phyloP scores from a whole-genome alignment of 2,113 vertebrate genomes.

The Melanocharis versteri region DNA sequence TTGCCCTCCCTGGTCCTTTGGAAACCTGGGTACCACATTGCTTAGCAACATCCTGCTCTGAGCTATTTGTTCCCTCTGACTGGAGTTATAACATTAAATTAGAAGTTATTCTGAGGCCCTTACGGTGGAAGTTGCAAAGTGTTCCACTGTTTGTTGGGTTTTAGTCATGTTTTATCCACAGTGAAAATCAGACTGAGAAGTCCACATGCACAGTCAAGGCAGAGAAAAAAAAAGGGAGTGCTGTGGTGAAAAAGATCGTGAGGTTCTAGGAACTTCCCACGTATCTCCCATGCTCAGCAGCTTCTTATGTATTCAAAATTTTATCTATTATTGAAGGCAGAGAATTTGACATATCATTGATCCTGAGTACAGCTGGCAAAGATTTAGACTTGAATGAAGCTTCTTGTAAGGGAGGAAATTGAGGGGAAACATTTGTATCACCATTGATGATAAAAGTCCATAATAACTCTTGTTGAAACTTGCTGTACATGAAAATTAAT shows the following conservation, averaged over 20 bases:
- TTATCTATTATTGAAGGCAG: constrained; percentile 1
- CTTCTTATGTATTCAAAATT: constrained; percentile 1
- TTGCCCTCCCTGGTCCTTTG: background rate
- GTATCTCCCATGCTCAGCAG: background rate
- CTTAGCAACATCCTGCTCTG: background rate
- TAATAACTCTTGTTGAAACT: constrained; percentile 9
- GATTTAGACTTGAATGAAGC: background rate
- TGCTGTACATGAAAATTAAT: constrained; percentile 18
- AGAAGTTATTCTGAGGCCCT: background rate
- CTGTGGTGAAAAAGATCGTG: background rate
- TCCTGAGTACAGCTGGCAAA: background rate
- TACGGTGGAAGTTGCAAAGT: background rate
- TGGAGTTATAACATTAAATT: background rate
- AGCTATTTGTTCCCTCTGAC: background rate
- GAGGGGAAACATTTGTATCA: constrained; percentile 5
- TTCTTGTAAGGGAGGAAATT: background rate
- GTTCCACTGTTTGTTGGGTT: background rate
- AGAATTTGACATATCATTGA: background rate
- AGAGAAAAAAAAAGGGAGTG: background rate
- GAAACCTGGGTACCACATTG: background rate
- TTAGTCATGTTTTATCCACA: background rate
- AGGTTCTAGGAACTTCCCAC: background rate
- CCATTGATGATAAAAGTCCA: background rate
- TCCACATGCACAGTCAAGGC: background rate
- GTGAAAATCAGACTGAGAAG: background rate